Conservation (phyloP, 2,888 invertebrate species). For the Synergus laeviventris region DNA sequence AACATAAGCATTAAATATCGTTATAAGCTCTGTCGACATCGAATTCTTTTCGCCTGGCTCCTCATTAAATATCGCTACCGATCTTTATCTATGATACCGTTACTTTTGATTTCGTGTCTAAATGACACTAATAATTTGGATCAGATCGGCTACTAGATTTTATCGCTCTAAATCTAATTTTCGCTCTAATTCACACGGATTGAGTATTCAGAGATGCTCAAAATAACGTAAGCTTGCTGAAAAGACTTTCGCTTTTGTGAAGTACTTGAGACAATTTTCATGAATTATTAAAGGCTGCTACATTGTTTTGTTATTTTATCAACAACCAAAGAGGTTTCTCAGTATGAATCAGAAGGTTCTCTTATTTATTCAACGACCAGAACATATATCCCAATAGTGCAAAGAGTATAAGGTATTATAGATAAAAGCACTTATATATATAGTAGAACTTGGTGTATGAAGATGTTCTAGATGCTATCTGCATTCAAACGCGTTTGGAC, state of each 20-base stretch:
- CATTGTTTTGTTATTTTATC: neutral
- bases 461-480: slow-evolving; percentile 63
- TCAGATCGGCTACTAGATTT: slow-evolving; percentile 11
- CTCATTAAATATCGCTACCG: slow-evolving; percentile 45
- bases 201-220: neutral
- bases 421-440: slow-evolving; percentile 27
- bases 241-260: neutral
- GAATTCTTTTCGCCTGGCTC: slow-evolving; percentile 47
- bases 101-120: slow-evolving; percentile 39
- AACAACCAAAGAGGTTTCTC: no score
- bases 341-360: slow-evolving; percentile 7
- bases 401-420: slow-evolving; percentile 1
- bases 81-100: slow-evolving; percentile 52
- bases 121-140: slow-evolving; percentile 28
- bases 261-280: neutral
- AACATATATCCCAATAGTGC: slow-evolving; percentile 7
- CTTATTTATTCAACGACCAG: neutral
- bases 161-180: neutral
- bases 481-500: slow-evolving; percentile 33
- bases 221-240: no score
- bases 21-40: slow-evolving; percentile 50
- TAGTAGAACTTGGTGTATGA: slow-evolving; percentile 49
- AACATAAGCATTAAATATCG: slow-evolving; percentile 46
- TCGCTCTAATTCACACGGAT: neutral
- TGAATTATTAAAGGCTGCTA: neutral